A percentile compares a stretch with the other conserved stretches of the same genome.
Conservation (phyloP, 2,888 invertebrate species). For the Eilema sororculum region DNA sequence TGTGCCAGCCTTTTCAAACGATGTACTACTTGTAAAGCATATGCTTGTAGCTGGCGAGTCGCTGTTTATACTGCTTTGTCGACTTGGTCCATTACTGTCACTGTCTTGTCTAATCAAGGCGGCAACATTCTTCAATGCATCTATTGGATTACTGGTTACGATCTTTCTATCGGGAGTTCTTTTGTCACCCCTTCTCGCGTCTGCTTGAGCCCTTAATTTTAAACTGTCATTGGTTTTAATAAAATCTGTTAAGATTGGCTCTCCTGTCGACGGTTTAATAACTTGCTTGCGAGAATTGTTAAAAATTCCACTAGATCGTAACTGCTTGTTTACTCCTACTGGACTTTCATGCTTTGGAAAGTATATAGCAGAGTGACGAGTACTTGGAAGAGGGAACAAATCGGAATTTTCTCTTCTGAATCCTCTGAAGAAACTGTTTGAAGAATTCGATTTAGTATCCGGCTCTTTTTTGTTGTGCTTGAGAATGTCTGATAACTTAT, state of each 20-base stretch:
- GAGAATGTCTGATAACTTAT: slow-evolving; percentile 81
- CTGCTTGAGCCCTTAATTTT: slow-evolving; percentile 79
- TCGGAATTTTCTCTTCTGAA: slow-evolving; percentile 95
- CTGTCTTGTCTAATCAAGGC: slow-evolving; percentile 78
- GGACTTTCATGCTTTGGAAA: slow-evolving; percentile 86
- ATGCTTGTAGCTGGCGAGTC: slow-evolving; percentile 81
- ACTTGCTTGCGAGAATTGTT: slow-evolving; percentile 89
- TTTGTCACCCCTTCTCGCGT: slow-evolving; percentile 72
- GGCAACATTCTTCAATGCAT: slow-evolving; percentile 80
- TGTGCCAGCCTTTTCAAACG: slow-evolving; percentile 74
- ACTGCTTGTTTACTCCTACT: slow-evolving; percentile 79
- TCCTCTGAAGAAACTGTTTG: slow-evolving; percentile 91
- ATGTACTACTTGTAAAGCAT: slow-evolving; percentile 70
- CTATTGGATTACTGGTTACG: slow-evolving; percentile 72
- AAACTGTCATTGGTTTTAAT: slow-evolving; percentile 86
- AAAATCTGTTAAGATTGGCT: slow-evolving; percentile 91
- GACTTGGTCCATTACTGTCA: slow-evolving; percentile 70
- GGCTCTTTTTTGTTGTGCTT: slow-evolving; percentile 89
- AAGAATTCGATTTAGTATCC: slow-evolving; percentile 91
- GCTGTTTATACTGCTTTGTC: slow-evolving; percentile 79
- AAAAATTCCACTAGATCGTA: slow-evolving; percentile 90
- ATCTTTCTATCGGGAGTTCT: slow-evolving; percentile 65
- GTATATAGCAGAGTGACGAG: slow-evolving; percentile 91
- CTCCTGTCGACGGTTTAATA: slow-evolving; percentile 84
- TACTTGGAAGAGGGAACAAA: slow-evolving; percentile 91